Evolutionary conservation across 2,888 invertebrate species (phyloP), one percentile per base, ranked within the genome.

Genomic region (Aethes cnicana): DNA sequence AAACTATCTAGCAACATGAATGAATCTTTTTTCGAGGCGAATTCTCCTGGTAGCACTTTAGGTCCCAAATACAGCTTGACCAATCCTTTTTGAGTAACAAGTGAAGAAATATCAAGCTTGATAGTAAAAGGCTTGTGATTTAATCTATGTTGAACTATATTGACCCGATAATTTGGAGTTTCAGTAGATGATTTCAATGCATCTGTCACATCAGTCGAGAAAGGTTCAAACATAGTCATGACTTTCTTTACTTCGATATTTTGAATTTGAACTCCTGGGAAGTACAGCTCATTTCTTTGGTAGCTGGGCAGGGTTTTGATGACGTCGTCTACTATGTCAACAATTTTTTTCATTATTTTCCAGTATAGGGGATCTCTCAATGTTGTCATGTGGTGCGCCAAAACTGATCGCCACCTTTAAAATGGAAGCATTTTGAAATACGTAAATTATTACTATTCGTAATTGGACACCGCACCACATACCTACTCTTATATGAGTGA

Each of bases 291-390:
- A 42, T 88, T 87, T 61, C 84, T 81, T 17, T 87, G 84, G 78
- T 95, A 94, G 0, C 91, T 77, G 6, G 90, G 84, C 32, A 93
- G 68, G 41, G 84, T 71, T 63, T 84, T 73, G 56, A 93, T 90
- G 73, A 92, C 92, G 54, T 90, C 88, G 59, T 90, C 90, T 69
- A 92, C 86, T 42, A 90, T 79, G 37, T 90, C 77, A 23, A 91
- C 75, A 59, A 94, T 88, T 63, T 91, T 91, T 70, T 93, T 92
- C 72, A 92, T 92, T 56, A 94, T 75, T 53, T 90, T 91, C 88
- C 93, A 95, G 84, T 93, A 94, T 54, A 92, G 86, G 2, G 95
- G 95, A 76, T 95, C 95, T 54, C 94, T 90, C 64, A 93, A 62
- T 53, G 92, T 89, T 1, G 94, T 93, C 72, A 91, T 90, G 61